Base-by-base conservation (phyloP, 2,888 invertebrate genomes). In the Lasioglossum leucozonium region DNA sequence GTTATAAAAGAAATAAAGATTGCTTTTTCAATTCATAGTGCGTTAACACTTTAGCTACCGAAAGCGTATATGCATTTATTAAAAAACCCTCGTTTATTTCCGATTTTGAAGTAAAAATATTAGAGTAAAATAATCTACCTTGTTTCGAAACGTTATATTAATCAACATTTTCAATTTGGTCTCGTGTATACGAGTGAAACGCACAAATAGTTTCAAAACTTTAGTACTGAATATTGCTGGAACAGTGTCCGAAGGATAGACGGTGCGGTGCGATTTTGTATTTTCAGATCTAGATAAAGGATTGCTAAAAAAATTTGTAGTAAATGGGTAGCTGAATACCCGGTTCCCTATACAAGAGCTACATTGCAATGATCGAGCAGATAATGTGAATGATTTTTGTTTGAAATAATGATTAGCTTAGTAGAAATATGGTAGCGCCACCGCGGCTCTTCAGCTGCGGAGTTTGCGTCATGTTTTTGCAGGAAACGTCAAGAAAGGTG, bases 401-500 rank as follows among this genome's bases (percentile, higher is more conserved):
- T 77, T 77, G 10, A 30, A 77, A 69, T 77, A 40, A 40, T 67
- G 47, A 44, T 37, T 67, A 37, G 18, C 69, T 67, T 10, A 51
- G 62, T 65, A 69, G 30, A 69, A 84, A 87, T 69, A 30, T 72
- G 74, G 81, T 82, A 83, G 81, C 83, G 85, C 82, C 85, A 78
- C 47, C 73, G 75, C 76, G 58, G 42, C 30, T 37, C 22, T 58
- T 77, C 13, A 62, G 42, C 16, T 37, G n/a, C 47, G 81, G 67
- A 79, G 79, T 87, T 79, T 90, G 87, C 90, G 90, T 90, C 81
- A 87, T 74, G 77, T 74, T 85, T 85, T 85, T 76, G 55, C 71
- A 84, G 77, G 85, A 88, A 89, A 89, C 78, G 77, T 85, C 84
- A 90, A 88, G 83, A 40, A 82, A 88, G 87, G 90, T 88, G 91